Evolutionary conservation across 2,113 vertebrate species (phyloP).

Genomic region (Xiphophorus couchianus): DNA sequence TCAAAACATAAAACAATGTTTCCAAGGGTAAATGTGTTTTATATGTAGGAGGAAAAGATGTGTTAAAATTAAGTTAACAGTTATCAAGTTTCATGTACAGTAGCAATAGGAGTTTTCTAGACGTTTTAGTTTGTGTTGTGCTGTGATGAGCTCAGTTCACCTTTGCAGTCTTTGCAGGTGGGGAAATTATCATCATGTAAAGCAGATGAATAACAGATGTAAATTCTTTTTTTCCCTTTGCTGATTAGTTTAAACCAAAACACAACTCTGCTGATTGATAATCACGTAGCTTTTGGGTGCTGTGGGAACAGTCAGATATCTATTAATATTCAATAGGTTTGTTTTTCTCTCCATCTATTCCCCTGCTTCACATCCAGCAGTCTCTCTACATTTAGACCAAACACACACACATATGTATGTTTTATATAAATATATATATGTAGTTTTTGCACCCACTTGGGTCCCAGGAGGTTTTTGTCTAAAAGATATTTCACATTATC

Average conservation of each 20-base stretch:
- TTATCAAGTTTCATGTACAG: neutral
- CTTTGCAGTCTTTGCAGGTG: neutral
- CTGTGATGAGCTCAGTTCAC: no score
- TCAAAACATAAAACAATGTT: no score
- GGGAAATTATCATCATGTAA: slow-evolving; percentile 2
- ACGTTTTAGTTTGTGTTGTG: neutral
- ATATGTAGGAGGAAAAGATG: no score
- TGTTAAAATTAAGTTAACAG: no score
- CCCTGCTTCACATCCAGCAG: neutral
- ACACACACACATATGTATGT: neutral
- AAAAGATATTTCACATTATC: slow-evolving; percentile 32
- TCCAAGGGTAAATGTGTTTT: no score
- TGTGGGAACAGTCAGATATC: neutral
- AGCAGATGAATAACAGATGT: slow-evolving; percentile 3
- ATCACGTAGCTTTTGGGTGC: slow-evolving; percentile 14
- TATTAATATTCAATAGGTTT: slow-evolving; percentile 36
- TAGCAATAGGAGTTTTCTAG: neutral
- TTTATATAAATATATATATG: neutral
- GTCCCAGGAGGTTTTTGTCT: slow-evolving; percentile 46
- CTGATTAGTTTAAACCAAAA: slow-evolving; percentile 2
- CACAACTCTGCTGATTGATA: slow-evolving; percentile 4
- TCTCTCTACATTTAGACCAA: slow-evolving; percentile 6
- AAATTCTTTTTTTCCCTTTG: slow-evolving; percentile 11
- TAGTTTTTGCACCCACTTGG: neutral
- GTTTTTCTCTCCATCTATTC: neutral